Base-by-base conservation (phyloP, 1,140 invertebrate genomes). In the Cyclina sinensis region DNA sequence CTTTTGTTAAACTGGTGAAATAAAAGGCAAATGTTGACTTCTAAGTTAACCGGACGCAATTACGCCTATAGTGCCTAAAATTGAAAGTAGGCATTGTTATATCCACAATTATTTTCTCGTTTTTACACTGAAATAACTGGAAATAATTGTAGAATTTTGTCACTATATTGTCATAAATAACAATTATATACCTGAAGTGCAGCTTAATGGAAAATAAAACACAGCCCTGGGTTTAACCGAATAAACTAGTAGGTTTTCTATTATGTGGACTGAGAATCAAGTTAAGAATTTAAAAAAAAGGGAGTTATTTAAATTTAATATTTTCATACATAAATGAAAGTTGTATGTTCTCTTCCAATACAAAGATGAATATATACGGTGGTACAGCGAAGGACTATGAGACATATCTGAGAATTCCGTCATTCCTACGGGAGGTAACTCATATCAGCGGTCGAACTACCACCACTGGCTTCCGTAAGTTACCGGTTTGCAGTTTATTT, bases 381-480 rank as follows among this genome's bases (percentile, higher is more conserved):
- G n/a, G n/a, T n/a, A n/a, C n/a, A n/a, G 43, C 35, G 65, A 70
- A 70, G 32, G 65, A 70, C 21, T 70, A 37, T 70, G 30, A 37
- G 2, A 16, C 4, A 0, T 37, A 37, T 2, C 35, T 70, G 18
- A 70, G 14, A n/a, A 14, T 70, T 1, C 65, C 65, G 5, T n/a
- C 65, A 5, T 35, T 5, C 11, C 35, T 70, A 18, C 21, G 32
- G 4, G 65, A 70, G 4, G 32, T 27, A 1, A 70, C 65, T 14
- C 24, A 21, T 37, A n/a, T 39, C 32, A 70, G 65, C 27, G 32
- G 30, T 16, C 0, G 2, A 12, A 70, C 65, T 30, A 9, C 59
- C 9, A 70, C 65, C 7, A 70, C 65, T 18, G 65, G 65, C 5
- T 70, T 18, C 21, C 65, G 65, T 70, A 70, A 70, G 65, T 70